A percentile compares a stretch with the other conserved stretches of the same genome.
phyloP scores from a whole-genome alignment of 2,888 invertebrate species.

The Latheticus oryzae region DNA sequence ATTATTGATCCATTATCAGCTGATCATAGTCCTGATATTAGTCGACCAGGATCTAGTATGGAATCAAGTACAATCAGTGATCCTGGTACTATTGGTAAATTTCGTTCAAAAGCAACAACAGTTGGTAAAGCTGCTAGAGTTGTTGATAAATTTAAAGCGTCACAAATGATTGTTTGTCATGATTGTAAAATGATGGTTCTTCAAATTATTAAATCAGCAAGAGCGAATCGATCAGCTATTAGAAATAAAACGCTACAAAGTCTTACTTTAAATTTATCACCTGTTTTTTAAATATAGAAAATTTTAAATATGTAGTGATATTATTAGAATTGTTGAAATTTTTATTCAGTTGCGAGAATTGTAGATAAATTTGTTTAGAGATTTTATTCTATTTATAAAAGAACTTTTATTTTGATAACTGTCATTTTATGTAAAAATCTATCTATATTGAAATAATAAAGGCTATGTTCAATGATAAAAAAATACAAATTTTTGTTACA shows the following conservation, averaged over 20 bases:
- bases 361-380: too few species aligned
- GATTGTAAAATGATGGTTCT: constrained; percentile 95
- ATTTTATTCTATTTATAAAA: constrained; percentile 42
- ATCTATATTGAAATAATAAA: constrained; percentile 47
- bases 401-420: constrained; percentile 55
- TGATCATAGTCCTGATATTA: constrained; percentile 61
- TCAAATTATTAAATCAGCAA: constrained; percentile 91
- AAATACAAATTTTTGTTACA: too few species aligned
- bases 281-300: constrained; percentile 78
- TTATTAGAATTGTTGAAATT: constrained; percentile 44
- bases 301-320: constrained; percentile 52
- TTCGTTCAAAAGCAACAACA: constrained; percentile 54
- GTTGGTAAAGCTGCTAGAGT: constrained; percentile 62
- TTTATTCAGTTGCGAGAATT: constrained; percentile 33
- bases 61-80: constrained; percentile 71
- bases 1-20: constrained; percentile 63
- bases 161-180: constrained; percentile 89
- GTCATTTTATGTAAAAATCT: constrained; percentile 51
- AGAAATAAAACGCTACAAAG: constrained; percentile 85
- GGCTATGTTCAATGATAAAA: constrained; percentile 42
- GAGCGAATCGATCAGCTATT: constrained; percentile 83
- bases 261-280: constrained; percentile 85
- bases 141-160: constrained; percentile 70
- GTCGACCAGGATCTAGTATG: constrained; percentile 67
- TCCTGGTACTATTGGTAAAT: constrained; percentile 60